A percentile compares a stretch with the other conserved stretches of the same genome.
Evolutionary conservation across 2,113 vertebrate species (phyloP).

Genomic region (Telmatochromis sp.): DNA sequence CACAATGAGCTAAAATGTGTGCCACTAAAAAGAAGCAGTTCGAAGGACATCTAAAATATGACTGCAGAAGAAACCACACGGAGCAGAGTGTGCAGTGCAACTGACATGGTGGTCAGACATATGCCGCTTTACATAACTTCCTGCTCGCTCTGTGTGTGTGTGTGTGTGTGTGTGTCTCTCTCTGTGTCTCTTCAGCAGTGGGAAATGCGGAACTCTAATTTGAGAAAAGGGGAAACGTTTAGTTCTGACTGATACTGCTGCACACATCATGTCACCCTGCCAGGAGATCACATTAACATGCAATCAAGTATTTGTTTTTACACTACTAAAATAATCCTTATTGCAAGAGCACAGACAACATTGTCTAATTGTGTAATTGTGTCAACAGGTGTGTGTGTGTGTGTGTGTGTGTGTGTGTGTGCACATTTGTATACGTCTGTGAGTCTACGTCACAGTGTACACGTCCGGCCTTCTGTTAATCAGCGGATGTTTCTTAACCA

Average conservation of each 20-base stretch:
- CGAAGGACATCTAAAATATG: not conserved
- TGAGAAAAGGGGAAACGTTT: constrained; percentile 57
- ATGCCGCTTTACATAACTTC: constrained; percentile 39
- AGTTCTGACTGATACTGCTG: constrained; percentile 31
- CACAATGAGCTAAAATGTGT: not conserved
- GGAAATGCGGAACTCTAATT: constrained; percentile 58
- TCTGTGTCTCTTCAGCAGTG: not conserved
- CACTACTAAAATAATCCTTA: not conserved
- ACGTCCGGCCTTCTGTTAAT: not conserved
- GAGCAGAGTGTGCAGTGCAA: not conserved
- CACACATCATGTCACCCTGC: not conserved
- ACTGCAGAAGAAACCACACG: not conserved
- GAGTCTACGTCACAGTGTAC: not conserved
- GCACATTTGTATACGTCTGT: not conserved
- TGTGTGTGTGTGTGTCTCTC: rapidly evolving
- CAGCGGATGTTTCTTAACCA: constrained; percentile 27
- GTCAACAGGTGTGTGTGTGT: not conserved
- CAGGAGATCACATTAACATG: not conserved
- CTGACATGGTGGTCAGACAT: not conserved
- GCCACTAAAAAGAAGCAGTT: not conserved
- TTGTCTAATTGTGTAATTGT: constrained; percentile 1
- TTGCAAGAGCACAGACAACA: not conserved
- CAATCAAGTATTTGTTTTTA: not conserved
- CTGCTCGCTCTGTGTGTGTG: not conserved
- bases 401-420: not conserved